These are phyloP conservation scores for Galerucella nymphaeae DNA, from an alignment of 2,888 invertebrate genomes.

Conservation along the genomic window DNA sequence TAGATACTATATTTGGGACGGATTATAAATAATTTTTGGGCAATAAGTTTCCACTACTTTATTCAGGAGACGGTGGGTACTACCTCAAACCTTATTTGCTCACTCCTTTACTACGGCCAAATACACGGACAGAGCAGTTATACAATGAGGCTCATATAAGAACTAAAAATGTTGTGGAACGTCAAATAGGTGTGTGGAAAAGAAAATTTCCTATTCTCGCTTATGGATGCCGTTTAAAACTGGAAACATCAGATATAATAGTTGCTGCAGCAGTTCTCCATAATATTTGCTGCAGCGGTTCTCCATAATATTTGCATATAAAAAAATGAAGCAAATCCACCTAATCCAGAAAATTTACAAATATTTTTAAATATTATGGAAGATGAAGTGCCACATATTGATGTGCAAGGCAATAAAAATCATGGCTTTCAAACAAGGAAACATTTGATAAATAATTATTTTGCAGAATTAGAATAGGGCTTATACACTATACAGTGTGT, in stretches of 20 bases:
- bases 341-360: no score
- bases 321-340: conserved; percentile 35
- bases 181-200: conserved; percentile 45
- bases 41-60: no score
- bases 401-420: neutral
- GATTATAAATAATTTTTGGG: no score
- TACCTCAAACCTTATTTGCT: conserved; percentile 34
- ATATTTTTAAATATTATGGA: no score
- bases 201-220: conserved; percentile 44
- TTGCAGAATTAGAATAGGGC: neutral
- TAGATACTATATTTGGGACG: neutral
- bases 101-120: conserved; percentile 45
- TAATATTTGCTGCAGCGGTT: conserved; percentile 45
- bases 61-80: conserved; percentile 44
- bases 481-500: no score
- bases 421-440: neutral
- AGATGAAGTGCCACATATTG: neutral
- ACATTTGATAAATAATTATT: conserved; percentile 42
- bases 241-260: conserved; percentile 38
- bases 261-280: no score
- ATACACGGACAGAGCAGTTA: conserved; percentile 37
- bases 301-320: conserved; percentile 43
- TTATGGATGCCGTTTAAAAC: conserved; percentile 39
- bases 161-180: conserved; percentile 43
- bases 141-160: conserved; percentile 49